Conservation (phyloP, 2,888 invertebrate genomes). For the Hartigia nigra region DNA sequence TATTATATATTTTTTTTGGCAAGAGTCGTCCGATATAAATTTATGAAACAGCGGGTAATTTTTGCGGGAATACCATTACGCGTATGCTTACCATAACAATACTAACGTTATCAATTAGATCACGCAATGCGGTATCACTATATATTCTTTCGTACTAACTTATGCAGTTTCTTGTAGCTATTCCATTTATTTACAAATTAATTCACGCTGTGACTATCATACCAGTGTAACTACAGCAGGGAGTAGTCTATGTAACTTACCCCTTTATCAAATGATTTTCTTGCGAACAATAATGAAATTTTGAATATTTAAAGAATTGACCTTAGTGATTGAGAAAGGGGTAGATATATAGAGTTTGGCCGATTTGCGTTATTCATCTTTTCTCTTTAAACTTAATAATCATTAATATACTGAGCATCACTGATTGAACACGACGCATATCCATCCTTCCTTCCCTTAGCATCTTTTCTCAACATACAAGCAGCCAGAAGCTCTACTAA, state of each 20-base stretch:
- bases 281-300: background rate
- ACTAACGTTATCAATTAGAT: background rate
- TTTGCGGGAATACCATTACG: constrained; percentile 8
- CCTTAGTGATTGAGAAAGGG: background rate
- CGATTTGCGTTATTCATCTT: too few relatives aligned
- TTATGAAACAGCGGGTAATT: constrained; percentile 52
- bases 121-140: background rate
- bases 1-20: constrained; percentile 46
- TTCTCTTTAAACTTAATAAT: background rate
- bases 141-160: background rate
- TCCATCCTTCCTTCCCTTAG: background rate
- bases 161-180: background rate
- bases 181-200: background rate
- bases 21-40: constrained; percentile 57
- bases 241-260: background rate
- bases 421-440: background rate
- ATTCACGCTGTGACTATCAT: background rate
- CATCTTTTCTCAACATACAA: background rate
- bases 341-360: background rate
- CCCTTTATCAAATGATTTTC: background rate
- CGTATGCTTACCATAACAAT: background rate
- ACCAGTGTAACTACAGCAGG: background rate
- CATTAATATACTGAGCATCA: background rate
- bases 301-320: background rate
- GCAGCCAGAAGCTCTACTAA: background rate